Percentiles rank a stretch among this genome's conserved stretches.
Evolutionary conservation across 2,113 vertebrate genomes (phyloP).

Genomic region (Columbina picui): DNA sequence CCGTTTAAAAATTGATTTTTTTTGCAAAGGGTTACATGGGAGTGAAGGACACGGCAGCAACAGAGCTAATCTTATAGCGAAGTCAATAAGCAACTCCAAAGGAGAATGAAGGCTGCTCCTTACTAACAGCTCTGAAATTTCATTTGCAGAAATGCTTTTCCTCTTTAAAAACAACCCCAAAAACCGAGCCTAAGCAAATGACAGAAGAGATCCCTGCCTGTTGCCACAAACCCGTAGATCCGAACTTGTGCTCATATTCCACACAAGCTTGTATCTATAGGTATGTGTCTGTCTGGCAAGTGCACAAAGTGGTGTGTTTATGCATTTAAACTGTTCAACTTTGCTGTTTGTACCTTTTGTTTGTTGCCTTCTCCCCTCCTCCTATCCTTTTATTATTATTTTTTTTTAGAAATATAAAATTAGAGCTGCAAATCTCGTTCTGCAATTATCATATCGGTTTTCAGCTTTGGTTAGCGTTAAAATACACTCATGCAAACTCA

Average conservation of each 20-base stretch:
- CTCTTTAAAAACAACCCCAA: neutral
- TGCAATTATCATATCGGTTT: neutral
- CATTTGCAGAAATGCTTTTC: slow-evolving; percentile 45
- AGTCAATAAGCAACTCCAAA: neutral
- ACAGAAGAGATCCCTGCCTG: slow-evolving; percentile 79
- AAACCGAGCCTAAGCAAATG: slow-evolving; percentile 4
- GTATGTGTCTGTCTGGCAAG: slow-evolving; percentile 91
- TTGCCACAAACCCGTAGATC: slow-evolving; percentile 99
- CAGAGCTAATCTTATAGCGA: neutral
- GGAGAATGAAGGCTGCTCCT: neutral
- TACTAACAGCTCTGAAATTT: slow-evolving; percentile 45
- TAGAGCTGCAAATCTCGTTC: neutral
- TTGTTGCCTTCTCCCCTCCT: neutral
- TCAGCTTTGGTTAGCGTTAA: neutral
- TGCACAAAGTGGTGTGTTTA: slow-evolving; percentile 11
- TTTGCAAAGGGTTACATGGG: neutral
- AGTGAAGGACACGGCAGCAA: neutral
- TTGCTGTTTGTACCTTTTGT: neutral
- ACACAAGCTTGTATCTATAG: slow-evolving; percentile 99
- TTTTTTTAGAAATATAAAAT: neutral
- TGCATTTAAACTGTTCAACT: neutral
- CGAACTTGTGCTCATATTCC: slow-evolving; percentile 95
- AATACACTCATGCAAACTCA: neutral
- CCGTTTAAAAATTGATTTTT: neutral
- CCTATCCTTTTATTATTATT: neutral